Evolutionary conservation across 2,797 vertebrate genomes (phyloP).

Genomic region (Australoheros facetus): DNA sequence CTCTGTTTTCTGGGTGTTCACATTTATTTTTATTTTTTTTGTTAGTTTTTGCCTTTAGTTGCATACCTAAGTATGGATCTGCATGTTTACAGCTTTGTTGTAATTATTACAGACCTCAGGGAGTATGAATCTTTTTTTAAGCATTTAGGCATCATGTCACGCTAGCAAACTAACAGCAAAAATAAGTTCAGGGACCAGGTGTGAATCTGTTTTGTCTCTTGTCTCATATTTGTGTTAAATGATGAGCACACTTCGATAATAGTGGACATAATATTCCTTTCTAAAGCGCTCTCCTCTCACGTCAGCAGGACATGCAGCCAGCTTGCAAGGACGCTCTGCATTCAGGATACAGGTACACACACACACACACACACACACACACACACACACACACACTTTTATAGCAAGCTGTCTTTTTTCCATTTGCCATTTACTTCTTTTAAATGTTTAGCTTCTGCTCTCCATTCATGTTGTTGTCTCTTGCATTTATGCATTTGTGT

Average conservation of each 20-base stretch:
- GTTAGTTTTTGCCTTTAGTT: background rate
- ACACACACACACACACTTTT: background rate
- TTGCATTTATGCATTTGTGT: constrained; percentile 8
- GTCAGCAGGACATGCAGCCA: constrained; percentile 21
- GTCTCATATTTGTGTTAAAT: constrained; percentile 39
- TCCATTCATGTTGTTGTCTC: background rate
- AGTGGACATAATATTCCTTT: constrained; percentile 50
- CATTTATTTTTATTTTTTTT: background rate
- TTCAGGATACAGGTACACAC: background rate
- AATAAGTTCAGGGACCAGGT: background rate
- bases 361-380: background rate
- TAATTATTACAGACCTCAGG: background rate
- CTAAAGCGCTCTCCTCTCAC: constrained; percentile 6
- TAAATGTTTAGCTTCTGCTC: constrained; percentile 6
- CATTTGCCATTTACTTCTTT: background rate
- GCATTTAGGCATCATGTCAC: background rate
- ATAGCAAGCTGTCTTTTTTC: background rate
- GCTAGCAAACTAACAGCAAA: background rate
- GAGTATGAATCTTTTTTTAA: background rate
- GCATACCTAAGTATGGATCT: background rate
- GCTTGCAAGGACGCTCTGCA: constrained; percentile 44
- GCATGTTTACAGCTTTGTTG: no score
- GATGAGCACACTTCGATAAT: constrained; percentile 48
- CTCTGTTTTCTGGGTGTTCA: background rate
- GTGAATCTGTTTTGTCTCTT: constrained; percentile 51